Conservation (phyloP, 2,113 vertebrate genomes). For the Catharus minimus region DNA sequence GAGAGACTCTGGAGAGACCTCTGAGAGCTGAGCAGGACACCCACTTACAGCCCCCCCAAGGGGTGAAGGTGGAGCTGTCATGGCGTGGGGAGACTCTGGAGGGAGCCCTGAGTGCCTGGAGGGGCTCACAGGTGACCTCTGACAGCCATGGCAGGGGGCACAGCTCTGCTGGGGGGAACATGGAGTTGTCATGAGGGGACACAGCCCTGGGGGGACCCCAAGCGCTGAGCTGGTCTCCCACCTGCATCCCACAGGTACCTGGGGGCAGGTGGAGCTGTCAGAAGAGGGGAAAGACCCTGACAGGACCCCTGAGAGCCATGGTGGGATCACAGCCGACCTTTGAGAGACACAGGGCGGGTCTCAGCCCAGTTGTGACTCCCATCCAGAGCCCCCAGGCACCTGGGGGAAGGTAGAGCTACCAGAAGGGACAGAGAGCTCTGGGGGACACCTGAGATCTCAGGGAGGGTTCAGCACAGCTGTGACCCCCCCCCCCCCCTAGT, state of each 20-base stretch:
- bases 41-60: neutral
- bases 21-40: neutral
- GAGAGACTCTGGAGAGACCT: neutral
- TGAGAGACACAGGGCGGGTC: neutral
- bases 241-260: neutral
- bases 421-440: neutral
- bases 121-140: too few species aligned
- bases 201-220: neutral
- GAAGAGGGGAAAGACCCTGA: neutral
- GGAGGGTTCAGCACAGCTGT: neutral
- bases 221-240: neutral
- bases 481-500: too few species aligned
- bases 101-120: accelerated
- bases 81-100: too few species aligned
- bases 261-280: neutral
- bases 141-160: neutral
- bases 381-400: neutral
- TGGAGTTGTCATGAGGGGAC: too few species aligned
- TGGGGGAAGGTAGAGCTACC: neutral
- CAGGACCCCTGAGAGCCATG: neutral
- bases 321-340: neutral
- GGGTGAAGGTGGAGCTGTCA: neutral
- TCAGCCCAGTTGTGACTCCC: neutral
- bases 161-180: neutral
- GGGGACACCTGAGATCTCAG: neutral